Base-by-base conservation (phyloP, 1,140 invertebrate species). In the Scaptomyza graminum region DNA sequence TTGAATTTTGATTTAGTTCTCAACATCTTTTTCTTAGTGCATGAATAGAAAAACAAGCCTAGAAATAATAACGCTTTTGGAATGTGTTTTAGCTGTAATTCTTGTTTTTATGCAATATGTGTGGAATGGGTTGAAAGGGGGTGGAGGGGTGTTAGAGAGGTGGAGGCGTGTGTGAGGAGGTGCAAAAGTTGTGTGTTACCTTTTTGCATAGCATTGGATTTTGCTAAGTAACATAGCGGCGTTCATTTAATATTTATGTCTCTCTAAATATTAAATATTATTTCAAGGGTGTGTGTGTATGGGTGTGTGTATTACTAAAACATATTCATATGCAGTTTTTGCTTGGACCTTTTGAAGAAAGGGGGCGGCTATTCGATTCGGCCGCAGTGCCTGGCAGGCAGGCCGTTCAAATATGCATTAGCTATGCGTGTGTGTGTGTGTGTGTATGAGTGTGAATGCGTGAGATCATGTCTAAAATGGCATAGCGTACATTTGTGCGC, bases 191-290 rank as follows among this genome's bases (percentile, higher is more conserved):
- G 79, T 76, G 78, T 69, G 74, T 80, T 76, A 82, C 79, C 79
- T 82, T 82, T 82, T 78, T 89, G 85, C 80, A 90, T 90, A 90
- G 80, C 84, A 84, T 90, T 89, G 82, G 74, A 82, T 75, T 79
- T 85, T 76, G 65, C 81, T 85, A 85, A 82, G 81, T 85, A 79
- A 85, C 69, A 84, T 75, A 67, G 67, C 67, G 76, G 73, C 79
- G 66, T 67, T 91, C 90, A 91, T 91, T 91, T 91, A 91, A 91
- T 91, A 91, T 91, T 91, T 91, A 91, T 91, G 82, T 87, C 87
- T 90, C 90, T 91, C 90, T 91, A 91, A 91, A 91, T 91, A 91
- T 91, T 91, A 91, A 91, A 91, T 91, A 91, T 91, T 91, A 91
- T 91, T 91, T 91, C 87, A 90, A 91, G 90, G 90, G 46, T 59